phyloP scores from a whole-genome alignment of 23 tunicate species.

The Aplidium turbinatum region DNA sequence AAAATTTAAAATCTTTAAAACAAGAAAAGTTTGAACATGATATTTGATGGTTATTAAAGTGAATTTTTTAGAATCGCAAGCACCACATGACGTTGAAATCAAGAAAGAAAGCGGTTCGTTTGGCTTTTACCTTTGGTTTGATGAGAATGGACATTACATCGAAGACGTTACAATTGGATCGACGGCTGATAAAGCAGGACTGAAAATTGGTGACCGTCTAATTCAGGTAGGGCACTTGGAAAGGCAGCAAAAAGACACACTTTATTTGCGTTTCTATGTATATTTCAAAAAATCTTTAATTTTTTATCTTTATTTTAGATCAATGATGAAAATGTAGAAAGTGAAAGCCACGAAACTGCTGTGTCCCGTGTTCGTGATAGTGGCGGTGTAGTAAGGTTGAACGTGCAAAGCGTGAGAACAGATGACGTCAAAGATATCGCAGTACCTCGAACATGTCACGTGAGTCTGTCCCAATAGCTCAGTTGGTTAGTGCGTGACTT shows the following conservation, averaged over 20 bases:
- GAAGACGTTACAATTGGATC: slow-evolving; percentile 99
- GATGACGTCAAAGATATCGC: slow-evolving; percentile 36
- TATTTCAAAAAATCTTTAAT: no score
- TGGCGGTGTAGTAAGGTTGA: slow-evolving; percentile 57
- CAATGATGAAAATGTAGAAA: slow-evolving; percentile 61
- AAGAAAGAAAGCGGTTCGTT: slow-evolving; percentile 57
- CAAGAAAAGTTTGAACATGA: no score
- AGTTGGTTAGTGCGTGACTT: no score
- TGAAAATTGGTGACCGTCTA: slow-evolving; percentile 76
- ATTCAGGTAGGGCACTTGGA: slow-evolving; percentile 30
- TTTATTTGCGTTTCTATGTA: no score
- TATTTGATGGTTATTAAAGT: slow-evolving; percentile 1
- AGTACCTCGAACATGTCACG: slow-evolving; percentile 35
- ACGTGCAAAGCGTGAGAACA: slow-evolving; percentile 50
- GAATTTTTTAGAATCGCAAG: no score
- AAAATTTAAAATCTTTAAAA: no score
- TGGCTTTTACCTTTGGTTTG: slow-evolving; percentile 97
- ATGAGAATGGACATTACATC: slow-evolving; percentile 89
- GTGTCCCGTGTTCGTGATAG: slow-evolving; percentile 57
- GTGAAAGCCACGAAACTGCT: slow-evolving; percentile 63
- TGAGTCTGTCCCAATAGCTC: no score
- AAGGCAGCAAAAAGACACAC: no score
- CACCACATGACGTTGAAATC: slow-evolving; percentile 78
- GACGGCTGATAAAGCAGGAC: slow-evolving; percentile 90
- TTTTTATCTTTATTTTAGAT: slow-evolving; percentile 63